Conservation (phyloP, 2,113 vertebrate genomes). For the Mellivora capensis region DNA sequence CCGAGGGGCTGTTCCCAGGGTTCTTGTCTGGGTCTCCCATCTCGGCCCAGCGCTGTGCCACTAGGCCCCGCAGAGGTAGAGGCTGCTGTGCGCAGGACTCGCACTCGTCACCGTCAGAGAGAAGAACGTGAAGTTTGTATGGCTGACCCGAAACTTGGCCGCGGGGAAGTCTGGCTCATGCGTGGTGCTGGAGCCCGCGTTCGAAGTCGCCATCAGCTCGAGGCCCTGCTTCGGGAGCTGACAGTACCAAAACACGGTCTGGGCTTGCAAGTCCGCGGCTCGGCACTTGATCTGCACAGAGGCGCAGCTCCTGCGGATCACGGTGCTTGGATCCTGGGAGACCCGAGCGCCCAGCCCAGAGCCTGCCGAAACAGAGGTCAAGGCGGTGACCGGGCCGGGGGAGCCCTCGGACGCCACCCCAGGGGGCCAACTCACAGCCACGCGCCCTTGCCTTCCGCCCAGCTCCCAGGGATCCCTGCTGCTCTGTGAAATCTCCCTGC, state of each 20-base stretch:
- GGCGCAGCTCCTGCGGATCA: background rate
- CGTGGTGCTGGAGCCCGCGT: fast-evolving
- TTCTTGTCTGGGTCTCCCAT: slow-evolving; percentile 37
- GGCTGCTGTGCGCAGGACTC: background rate
- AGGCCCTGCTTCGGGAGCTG: background rate
- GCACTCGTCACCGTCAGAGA: background rate
- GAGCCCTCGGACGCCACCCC: too few relatives aligned
- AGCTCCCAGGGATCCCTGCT: background rate
- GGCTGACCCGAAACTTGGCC: background rate
- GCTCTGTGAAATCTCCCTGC: background rate
- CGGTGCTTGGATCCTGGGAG: background rate
- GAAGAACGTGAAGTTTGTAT: fast-evolving
- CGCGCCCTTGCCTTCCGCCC: fast-evolving
- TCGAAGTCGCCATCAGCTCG: background rate
- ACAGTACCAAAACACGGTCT: slow-evolving; percentile 37
- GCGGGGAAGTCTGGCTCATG: background rate
- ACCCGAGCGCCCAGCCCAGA: background rate
- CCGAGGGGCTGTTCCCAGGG: background rate
- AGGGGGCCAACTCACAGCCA: too few relatives aligned
- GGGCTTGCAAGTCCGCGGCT: fast-evolving
- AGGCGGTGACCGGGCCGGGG: background rate
- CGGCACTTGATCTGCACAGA: background rate
- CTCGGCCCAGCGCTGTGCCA: slow-evolving; percentile 13
- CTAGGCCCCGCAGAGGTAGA: slow-evolving; percentile 52
- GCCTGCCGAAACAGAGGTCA: background rate